These are phyloP conservation scores for Netelia fuscicornis DNA, from an alignment of 2,888 invertebrate genomes.

Conservation along the genomic window DNA sequence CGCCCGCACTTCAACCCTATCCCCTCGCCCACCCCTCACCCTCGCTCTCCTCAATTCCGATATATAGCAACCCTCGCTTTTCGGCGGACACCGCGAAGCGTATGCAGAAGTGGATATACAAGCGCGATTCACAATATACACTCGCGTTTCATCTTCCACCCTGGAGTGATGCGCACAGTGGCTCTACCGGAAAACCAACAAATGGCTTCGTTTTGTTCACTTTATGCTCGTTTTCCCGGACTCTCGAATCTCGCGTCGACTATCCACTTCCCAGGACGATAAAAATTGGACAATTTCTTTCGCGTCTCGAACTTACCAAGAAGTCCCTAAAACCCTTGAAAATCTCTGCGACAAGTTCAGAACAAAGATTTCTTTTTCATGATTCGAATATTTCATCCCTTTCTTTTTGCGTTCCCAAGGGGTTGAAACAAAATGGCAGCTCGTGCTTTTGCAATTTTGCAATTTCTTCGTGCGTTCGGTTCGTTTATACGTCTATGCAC, in stretches of 20 bases:
- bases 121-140: conserved; percentile 37
- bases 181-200: conserved; percentile 79
- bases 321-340: too few relatives aligned
- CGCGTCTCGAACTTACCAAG: neutral
- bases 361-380: too few relatives aligned
- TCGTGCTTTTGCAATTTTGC: too few relatives aligned
- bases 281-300: neutral
- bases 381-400: too few relatives aligned
- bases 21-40: neutral
- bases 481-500: too few relatives aligned
- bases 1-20: conserved; percentile 46
- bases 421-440: too few relatives aligned
- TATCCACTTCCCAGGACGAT: neutral
- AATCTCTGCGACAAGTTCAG: too few relatives aligned
- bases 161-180: conserved; percentile 67
- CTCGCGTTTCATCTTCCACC: conserved; percentile 70
- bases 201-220: conserved; percentile 78
- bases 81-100: conserved; percentile 50
- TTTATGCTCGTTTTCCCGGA: conserved; percentile 69
- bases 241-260: neutral
- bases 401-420: too few relatives aligned
- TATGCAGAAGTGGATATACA: conserved; percentile 38
- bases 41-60: conserved; percentile 43
- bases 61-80: conserved; percentile 30
- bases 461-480: too few relatives aligned